Evolutionary conservation across 2,113 vertebrate genomes (phyloP).

Genomic region (Eptesicus fuscus): DNA sequence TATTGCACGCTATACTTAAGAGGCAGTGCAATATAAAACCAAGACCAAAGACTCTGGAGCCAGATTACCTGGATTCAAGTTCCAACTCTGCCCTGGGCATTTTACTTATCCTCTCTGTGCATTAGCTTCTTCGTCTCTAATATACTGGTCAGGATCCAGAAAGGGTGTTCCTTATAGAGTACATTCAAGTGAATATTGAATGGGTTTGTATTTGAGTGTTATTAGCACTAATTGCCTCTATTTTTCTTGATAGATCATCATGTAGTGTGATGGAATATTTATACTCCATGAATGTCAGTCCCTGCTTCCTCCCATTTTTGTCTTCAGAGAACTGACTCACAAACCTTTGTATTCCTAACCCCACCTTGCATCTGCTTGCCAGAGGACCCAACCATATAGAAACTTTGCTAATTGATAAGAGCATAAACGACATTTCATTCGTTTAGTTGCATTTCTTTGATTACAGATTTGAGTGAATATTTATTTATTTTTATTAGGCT

Average conservation of each 20-base stretch:
- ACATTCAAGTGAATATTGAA: background rate
- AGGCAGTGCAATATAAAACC: background rate
- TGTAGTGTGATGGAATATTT: background rate
- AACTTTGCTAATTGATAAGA: background rate
- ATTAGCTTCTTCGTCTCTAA: background rate
- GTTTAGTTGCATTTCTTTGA: constrained; percentile 29
- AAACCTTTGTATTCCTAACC: background rate
- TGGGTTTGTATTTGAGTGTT: background rate
- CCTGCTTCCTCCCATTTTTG: background rate
- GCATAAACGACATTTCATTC: background rate
- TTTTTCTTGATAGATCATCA: background rate
- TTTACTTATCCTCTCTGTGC: background rate
- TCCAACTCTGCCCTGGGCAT: background rate
- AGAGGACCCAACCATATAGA: background rate
- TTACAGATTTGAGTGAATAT: background rate
- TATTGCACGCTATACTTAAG: background rate
- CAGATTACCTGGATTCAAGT: background rate
- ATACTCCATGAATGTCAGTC: background rate
- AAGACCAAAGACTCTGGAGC: background rate
- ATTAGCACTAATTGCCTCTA: background rate
- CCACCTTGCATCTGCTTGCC: background rate
- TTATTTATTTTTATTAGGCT: background rate
- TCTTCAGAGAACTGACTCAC: background rate
- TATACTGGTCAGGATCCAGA: background rate
- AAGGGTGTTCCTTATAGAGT: background rate